Conservation (phyloP, 2,888 invertebrate species). For the Idaea straminata region DNA sequence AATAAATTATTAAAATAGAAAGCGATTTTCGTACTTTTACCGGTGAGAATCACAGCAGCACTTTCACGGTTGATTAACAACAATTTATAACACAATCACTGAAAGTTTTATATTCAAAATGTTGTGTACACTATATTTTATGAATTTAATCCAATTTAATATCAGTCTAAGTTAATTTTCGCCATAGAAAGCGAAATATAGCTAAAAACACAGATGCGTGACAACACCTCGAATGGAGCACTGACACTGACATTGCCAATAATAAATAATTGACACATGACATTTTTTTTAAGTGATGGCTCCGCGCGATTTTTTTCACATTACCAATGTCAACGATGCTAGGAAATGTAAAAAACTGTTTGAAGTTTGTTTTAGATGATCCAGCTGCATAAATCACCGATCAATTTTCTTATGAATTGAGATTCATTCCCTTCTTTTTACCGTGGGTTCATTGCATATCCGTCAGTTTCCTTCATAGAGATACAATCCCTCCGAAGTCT, state of each 20-base stretch:
- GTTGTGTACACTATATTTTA: not conserved
- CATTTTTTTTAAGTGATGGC: not conserved
- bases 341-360: too few species aligned
- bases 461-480: too few species aligned
- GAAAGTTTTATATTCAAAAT: not conserved
- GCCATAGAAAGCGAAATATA: not conserved
- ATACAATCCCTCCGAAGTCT: too few species aligned
- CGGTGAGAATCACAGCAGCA: not conserved
- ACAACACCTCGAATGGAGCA: not conserved
- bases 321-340: too few species aligned
- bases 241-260: not conserved
- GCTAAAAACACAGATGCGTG: not conserved
- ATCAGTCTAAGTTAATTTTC: not conserved
- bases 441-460: too few species aligned
- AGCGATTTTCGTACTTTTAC: not conserved
- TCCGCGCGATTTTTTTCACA: too few species aligned
- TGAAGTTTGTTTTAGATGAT: too few species aligned
- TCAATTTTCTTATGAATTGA: too few species aligned
- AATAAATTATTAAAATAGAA: constrained; percentile 1
- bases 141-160: not conserved
- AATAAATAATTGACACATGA: not conserved
- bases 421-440: too few species aligned
- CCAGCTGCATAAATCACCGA: too few species aligned
- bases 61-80: not conserved
- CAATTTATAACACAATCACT: not conserved